These are phyloP conservation scores for Ciona savignyi DNA, from an alignment of 23 tunicate genomes.

Conservation along the genomic window DNA sequence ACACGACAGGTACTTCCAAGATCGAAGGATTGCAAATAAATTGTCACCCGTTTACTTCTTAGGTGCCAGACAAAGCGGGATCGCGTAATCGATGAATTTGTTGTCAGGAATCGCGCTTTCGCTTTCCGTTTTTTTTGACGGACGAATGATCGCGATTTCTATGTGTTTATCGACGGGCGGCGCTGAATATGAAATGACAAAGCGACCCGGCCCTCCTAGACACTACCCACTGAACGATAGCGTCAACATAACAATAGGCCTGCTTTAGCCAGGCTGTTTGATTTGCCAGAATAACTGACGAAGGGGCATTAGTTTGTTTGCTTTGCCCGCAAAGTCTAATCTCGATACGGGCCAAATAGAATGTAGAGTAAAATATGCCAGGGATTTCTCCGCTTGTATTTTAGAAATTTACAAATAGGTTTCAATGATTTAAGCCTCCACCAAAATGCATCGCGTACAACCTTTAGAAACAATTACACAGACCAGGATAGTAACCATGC, in stretches of 20 bases:
- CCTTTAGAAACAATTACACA: too few relatives aligned
- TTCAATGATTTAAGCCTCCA: too few relatives aligned
- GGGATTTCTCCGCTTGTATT: too few relatives aligned
- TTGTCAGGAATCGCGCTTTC: too few relatives aligned
- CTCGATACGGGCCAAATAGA: too few relatives aligned
- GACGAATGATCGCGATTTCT: not conserved
- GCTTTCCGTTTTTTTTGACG: not conserved
- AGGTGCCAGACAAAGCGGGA: too few relatives aligned
- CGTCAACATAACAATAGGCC: conserved; percentile 6
- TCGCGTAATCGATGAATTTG: too few relatives aligned
- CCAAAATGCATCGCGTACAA: too few relatives aligned
- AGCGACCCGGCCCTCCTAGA: conserved; percentile 7
- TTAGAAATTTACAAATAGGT: too few relatives aligned
- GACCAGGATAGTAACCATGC: too few relatives aligned
- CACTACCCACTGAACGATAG: conserved; percentile 1
- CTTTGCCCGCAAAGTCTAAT: not conserved
- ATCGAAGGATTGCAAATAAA: not conserved
- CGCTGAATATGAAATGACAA: conserved; percentile 17
- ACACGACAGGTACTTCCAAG: too few relatives aligned
- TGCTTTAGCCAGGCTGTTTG: not conserved
- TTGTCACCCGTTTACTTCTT: not conserved
- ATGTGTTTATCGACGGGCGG: conserved; percentile 32
- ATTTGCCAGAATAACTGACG: not conserved
- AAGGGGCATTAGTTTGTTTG: conserved; percentile 1
- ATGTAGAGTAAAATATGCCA: too few relatives aligned